These are phyloP conservation scores for Frieseomelitta varia DNA, from an alignment of 1,140 invertebrate genomes.

Conservation along the genomic window DNA sequence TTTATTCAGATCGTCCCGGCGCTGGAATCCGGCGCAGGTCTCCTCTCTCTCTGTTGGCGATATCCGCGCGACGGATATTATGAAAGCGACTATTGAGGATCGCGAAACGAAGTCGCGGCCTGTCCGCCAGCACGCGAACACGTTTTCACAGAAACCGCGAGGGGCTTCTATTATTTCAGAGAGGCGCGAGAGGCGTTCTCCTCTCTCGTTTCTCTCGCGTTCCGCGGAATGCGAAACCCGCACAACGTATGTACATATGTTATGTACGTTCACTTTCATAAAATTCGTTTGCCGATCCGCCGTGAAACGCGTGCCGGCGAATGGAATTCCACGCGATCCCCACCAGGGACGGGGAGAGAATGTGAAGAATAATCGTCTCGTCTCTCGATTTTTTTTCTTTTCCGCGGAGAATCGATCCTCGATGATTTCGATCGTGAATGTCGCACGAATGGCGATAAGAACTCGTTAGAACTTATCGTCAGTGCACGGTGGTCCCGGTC, in stretches of 20 bases:
- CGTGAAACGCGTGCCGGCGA: background rate
- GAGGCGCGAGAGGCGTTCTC: background rate
- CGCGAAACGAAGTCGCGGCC: slow-evolving; percentile 12
- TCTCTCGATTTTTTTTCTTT: background rate
- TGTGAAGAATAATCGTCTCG: background rate
- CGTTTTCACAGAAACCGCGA: background rate
- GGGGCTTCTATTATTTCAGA: slow-evolving; percentile 24
- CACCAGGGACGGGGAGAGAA: background rate
- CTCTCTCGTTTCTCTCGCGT: too few relatives aligned
- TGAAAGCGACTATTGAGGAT: slow-evolving; percentile 28
- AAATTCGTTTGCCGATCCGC: background rate
- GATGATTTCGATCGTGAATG: background rate
- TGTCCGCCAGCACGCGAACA: background rate
- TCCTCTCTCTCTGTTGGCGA: slow-evolving; percentile 28
- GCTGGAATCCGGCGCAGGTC: slow-evolving; percentile 14
- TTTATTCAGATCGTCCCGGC: slow-evolving; percentile 23
- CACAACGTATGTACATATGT: too few relatives aligned
- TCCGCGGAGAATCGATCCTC: too few relatives aligned
- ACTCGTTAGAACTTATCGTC: background rate
- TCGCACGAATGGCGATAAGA: too few relatives aligned
- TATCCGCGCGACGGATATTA: background rate
- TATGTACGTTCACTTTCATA: slow-evolving; percentile 14
- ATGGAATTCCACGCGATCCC: background rate
- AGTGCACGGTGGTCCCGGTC: background rate
- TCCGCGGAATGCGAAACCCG: background rate